phyloP scores from a whole-genome alignment of 1,140 invertebrate species.

The Notospermus geniculatus region DNA sequence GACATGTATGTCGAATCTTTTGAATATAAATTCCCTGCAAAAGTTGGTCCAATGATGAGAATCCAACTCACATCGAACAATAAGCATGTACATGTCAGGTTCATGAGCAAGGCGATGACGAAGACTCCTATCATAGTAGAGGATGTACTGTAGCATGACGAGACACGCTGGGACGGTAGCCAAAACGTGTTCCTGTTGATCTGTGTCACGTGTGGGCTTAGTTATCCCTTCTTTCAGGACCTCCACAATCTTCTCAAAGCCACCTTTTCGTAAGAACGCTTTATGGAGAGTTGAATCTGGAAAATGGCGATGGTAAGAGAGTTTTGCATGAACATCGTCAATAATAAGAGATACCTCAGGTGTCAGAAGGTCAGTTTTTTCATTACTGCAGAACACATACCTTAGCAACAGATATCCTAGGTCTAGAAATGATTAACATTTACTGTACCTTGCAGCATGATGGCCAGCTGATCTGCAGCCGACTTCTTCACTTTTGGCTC shows the following conservation, averaged over 20 bases:
- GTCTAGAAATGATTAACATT: not conserved
- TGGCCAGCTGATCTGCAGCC: conserved; percentile 47
- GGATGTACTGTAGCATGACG: conserved; percentile 37
- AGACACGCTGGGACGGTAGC: conserved; percentile 38
- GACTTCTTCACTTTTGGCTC: conserved; percentile 49
- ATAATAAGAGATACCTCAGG: no score
- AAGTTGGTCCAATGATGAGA: not conserved
- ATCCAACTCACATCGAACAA: conserved; percentile 41
- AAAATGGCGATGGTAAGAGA: not conserved
- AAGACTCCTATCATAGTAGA: conserved; percentile 41
- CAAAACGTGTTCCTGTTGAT: not conserved
- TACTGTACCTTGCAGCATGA: conserved; percentile 50
- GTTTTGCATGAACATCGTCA: no score
- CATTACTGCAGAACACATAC: no score
- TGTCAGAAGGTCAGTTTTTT: no score
- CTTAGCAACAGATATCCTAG: not conserved
- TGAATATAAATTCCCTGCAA: no score
- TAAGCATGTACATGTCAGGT: conserved; percentile 32
- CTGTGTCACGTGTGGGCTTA: conserved; percentile 10
- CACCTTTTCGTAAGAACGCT: conserved; percentile 38
- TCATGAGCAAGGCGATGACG: conserved; percentile 44
- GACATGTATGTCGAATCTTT: no score
- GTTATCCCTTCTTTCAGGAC: conserved; percentile 32
- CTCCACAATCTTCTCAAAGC: conserved; percentile 35
- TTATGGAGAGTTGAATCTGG: conserved; percentile 41